Evolutionary conservation across 2,113 vertebrate species (phyloP).

Genomic region (Datnioides undecimradiatus): DNA sequence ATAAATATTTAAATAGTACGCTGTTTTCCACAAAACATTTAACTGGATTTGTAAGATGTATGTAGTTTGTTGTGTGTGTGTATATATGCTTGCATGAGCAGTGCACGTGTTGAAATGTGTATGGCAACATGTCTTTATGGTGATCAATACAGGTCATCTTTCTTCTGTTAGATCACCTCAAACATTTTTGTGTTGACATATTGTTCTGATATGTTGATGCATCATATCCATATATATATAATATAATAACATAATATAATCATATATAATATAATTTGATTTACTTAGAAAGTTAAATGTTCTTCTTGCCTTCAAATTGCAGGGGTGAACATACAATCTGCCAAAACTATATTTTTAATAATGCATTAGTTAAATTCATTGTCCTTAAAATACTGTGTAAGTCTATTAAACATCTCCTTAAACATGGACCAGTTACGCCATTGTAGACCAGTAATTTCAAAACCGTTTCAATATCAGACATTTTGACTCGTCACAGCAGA

Average conservation of each 20-base stretch:
- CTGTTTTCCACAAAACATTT: slow-evolving; percentile 18
- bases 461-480: neutral
- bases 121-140: neutral
- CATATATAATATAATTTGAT: too few species aligned
- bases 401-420: neutral
- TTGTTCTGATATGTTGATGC: neutral
- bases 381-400: neutral
- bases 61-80: neutral
- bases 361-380: too few species aligned
- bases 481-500: neutral
- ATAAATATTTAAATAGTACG: slow-evolving; percentile 53
- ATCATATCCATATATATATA: too few species aligned
- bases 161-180: neutral
- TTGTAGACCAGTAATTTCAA: slow-evolving; percentile 1
- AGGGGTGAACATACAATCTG: neutral
- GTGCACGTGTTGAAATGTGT: neutral
- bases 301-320: neutral
- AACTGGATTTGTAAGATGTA: neutral
- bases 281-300: neutral
- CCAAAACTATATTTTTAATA: neutral
- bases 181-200: neutral
- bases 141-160: neutral
- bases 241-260: too few species aligned
- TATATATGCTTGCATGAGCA: neutral
- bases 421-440: neutral